Conservation (phyloP, 2,113 vertebrate genomes). For the Boleophthalmus pectinirostris region DNA sequence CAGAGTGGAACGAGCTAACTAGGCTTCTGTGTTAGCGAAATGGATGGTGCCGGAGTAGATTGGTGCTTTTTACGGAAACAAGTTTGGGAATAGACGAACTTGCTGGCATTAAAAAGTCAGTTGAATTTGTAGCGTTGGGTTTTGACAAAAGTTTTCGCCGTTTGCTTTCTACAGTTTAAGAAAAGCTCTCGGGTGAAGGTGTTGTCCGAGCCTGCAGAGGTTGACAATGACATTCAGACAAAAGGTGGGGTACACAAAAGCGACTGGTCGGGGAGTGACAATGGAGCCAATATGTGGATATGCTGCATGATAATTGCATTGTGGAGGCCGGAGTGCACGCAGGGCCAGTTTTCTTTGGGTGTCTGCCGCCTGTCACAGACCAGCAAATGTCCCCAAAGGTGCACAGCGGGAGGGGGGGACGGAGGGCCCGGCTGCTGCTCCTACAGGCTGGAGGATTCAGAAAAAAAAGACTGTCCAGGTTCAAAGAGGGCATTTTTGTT, state of each 20-base stretch:
- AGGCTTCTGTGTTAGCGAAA: conserved; percentile 62
- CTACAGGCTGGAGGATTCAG: conserved; percentile 20
- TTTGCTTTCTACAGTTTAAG: conserved; percentile 35
- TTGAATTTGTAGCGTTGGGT: conserved; percentile 22
- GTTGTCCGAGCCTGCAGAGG: conserved; percentile 50
- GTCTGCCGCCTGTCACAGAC: conserved; percentile 57
- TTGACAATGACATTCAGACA: conserved; percentile 57
- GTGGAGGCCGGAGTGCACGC: conserved; percentile 39
- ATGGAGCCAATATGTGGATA: conserved; percentile 51
- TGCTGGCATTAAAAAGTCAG: conserved; percentile 50
- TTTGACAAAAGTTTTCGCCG: conserved; percentile 41
- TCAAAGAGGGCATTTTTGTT: conserved; percentile 28
- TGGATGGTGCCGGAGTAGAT: conserved; percentile 46
- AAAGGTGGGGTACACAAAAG: conserved; percentile 50
- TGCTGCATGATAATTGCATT: conserved; percentile 63
- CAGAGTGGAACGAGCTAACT: conserved; percentile 56
- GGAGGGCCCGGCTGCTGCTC: conserved; percentile 45
- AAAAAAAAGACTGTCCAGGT: conserved; percentile 39
- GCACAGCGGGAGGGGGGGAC: conserved; percentile 45
- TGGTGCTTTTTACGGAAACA: conserved; percentile 43
- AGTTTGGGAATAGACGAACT: conserved; percentile 17
- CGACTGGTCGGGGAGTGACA: conserved; percentile 45
- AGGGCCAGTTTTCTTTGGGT: conserved; percentile 47
- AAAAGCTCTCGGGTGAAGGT: conserved; percentile 49
- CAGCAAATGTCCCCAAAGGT: conserved; percentile 45